A percentile compares a stretch with the other conserved stretches of the same genome.
These are phyloP conservation scores for Monoplex corrugatus DNA, from an alignment of 2,888 invertebrate genomes.

Conservation along the genomic window DNA sequence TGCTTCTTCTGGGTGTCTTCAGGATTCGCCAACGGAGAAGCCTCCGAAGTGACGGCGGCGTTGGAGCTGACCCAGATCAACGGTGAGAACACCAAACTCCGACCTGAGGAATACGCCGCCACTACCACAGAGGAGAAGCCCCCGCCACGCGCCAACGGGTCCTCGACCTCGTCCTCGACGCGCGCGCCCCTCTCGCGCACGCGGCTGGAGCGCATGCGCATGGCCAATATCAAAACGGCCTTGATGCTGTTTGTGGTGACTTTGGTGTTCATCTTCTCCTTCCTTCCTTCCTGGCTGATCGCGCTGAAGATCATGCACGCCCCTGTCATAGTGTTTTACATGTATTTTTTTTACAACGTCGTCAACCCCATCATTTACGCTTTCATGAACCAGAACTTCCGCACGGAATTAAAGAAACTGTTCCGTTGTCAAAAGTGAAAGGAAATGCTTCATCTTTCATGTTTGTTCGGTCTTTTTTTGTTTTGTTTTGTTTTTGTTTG, in stretches of 20 bases:
- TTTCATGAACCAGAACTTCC: conserved; percentile 58
- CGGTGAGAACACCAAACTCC: conserved; percentile 52
- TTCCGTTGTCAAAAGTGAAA: conserved; percentile 45
- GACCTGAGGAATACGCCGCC: conserved; percentile 35
- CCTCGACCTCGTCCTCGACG: conserved; percentile 5
- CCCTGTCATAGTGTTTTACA: conserved; percentile 77
- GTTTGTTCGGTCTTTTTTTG: not conserved
- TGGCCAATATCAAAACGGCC: conserved; percentile 80
- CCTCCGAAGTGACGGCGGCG: conserved; percentile 60
- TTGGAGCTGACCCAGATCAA: conserved; percentile 60
- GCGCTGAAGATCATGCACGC: conserved; percentile 70
- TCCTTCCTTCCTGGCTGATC: conserved; percentile 80
- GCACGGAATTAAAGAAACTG: conserved; percentile 53
- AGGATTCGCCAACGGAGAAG: conserved; percentile 54
- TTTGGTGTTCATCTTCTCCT: conserved; percentile 79
- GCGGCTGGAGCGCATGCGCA: conserved; percentile 65
- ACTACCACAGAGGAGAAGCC: not conserved
- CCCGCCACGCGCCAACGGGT: conserved; percentile 43
- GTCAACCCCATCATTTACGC: conserved; percentile 63
- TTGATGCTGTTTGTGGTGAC: conserved; percentile 81
- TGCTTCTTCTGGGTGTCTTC: conserved; percentile 59
- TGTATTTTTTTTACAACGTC: conserved; percentile 80
- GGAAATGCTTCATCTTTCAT: not conserved
- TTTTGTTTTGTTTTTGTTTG: not conserved
- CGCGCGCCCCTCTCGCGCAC: conserved; percentile 44